phyloP scores from a whole-genome alignment of 2,797 vertebrate species.

The Mus spretus region DNA sequence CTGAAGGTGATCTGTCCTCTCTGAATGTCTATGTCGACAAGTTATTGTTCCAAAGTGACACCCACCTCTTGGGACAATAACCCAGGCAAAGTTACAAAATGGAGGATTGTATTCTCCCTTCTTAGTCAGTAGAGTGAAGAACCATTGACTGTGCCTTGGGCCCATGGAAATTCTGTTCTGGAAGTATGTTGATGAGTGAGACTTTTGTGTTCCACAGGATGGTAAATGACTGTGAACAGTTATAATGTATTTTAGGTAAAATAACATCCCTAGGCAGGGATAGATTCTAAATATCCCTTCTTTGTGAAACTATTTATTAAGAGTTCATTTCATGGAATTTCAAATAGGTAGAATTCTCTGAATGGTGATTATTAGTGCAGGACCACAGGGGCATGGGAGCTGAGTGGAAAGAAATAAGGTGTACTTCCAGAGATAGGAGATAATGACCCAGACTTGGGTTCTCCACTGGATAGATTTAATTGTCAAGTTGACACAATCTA shows the following conservation, averaged over 20 bases:
- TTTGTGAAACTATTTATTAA: background rate
- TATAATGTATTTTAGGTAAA: background rate
- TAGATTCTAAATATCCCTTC: background rate
- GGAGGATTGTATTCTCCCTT: background rate
- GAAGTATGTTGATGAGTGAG: constrained; percentile 12
- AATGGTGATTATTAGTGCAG: background rate
- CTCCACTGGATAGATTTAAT: background rate
- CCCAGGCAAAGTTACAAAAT: background rate
- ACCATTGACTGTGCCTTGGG: background rate
- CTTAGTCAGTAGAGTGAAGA: background rate
- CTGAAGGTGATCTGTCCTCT: background rate
- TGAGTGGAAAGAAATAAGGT: background rate
- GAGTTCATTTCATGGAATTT: background rate
- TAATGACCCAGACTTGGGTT: background rate
- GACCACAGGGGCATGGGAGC: too few species aligned
- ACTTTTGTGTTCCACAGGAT: background rate
- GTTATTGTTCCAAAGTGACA: background rate
- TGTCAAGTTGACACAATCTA: background rate
- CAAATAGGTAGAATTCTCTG: background rate
- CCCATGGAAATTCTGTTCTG: background rate
- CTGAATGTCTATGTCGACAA: background rate
- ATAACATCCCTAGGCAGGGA: too few species aligned
- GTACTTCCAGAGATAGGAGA: background rate
- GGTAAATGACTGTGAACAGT: background rate
- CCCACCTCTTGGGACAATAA: background rate